A percentile compares a stretch with the other conserved stretches of the same genome.
Evolutionary conservation across 2,113 vertebrate species (phyloP).

Genomic region (Percopsis transmontana): DNA sequence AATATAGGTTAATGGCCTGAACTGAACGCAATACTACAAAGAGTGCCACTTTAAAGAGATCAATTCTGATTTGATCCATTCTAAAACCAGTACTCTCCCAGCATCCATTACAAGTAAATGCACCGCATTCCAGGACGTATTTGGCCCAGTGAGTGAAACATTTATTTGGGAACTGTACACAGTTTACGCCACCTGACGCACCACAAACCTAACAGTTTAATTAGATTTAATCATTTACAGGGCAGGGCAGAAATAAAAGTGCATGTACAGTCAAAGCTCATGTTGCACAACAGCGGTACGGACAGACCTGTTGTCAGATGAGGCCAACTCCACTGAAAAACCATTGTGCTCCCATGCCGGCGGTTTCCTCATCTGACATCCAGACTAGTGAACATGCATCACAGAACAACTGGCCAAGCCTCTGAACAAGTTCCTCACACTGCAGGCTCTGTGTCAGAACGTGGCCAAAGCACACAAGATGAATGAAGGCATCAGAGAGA

Average conservation of each 20-base stretch:
- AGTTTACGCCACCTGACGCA: conserved; percentile 9
- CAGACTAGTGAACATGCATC: conserved; percentile 29
- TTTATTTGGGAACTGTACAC: not conserved
- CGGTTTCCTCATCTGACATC: conserved; percentile 21
- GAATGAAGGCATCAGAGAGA: conserved; percentile 28
- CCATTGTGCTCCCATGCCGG: not conserved
- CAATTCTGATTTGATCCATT: not conserved
- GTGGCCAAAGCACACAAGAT: conserved; percentile 21
- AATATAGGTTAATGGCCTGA: conserved; percentile 18
- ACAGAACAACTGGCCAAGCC: conserved; percentile 22
- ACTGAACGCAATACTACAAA: too few species aligned
- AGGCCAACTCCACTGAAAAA: conserved; percentile 10
- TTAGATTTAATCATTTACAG: conserved; percentile 47
- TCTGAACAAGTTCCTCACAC: conserved; percentile 28
- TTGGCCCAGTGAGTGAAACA: not conserved
- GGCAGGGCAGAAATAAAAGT: conserved; percentile 33
- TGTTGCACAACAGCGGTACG: conserved; percentile 55
- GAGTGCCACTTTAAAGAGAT: conserved; percentile 4
- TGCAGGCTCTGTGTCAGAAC: conserved; percentile 35
- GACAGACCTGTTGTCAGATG: conserved; percentile 57
- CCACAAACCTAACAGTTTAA: conserved; percentile 32
- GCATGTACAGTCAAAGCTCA: conserved; percentile 33
- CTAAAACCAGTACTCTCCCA: conserved; percentile 9
- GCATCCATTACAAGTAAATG: not conserved
- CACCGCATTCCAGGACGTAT: not conserved